Evolutionary conservation across 2,888 invertebrate genomes (phyloP).

Genomic region (Flexamia atlantica): DNA sequence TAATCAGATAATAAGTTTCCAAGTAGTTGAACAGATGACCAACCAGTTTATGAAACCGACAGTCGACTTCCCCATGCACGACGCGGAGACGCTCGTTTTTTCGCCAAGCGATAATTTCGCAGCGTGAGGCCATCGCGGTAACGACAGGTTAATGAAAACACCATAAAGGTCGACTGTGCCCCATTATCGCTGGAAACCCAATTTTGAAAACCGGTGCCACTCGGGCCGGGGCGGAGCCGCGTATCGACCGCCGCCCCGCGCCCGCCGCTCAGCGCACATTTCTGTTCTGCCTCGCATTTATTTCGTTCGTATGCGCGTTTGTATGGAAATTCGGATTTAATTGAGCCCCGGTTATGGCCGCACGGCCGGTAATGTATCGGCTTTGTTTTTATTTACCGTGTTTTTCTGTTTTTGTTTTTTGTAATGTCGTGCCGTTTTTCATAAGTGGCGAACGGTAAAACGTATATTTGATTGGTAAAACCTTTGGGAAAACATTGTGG

Average conservation of each 20-base stretch:
- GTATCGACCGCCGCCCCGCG: conserved; percentile 20
- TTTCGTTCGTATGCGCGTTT: conserved; percentile 25
- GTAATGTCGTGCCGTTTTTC: too few relatives aligned
- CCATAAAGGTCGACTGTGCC: conserved; percentile 4
- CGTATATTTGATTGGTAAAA: too few relatives aligned
- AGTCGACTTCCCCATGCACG: too few relatives aligned
- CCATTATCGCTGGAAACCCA: conserved; percentile 20
- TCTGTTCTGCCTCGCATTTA: conserved; percentile 15
- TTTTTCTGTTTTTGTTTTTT: too few relatives aligned
- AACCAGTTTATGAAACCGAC: too few relatives aligned
- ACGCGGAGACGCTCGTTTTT: neutral
- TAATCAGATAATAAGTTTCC: too few relatives aligned
- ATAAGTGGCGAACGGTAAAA: too few relatives aligned
- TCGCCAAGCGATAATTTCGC: neutral
- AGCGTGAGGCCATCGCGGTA: neutral
- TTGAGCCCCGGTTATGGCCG: neutral
- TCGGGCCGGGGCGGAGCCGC: neutral
- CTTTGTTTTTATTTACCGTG: too few relatives aligned
- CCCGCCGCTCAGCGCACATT: neutral
- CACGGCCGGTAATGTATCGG: too few relatives aligned
- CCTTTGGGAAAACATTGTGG: too few relatives aligned
- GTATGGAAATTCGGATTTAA: conserved; percentile 13
- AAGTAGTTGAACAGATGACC: too few relatives aligned
- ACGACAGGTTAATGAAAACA: neutral
- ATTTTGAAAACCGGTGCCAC: conserved; percentile 29